Evolutionary conservation across 2,113 vertebrate species (phyloP).

Genomic region (Orientallactaga bullata): DNA sequence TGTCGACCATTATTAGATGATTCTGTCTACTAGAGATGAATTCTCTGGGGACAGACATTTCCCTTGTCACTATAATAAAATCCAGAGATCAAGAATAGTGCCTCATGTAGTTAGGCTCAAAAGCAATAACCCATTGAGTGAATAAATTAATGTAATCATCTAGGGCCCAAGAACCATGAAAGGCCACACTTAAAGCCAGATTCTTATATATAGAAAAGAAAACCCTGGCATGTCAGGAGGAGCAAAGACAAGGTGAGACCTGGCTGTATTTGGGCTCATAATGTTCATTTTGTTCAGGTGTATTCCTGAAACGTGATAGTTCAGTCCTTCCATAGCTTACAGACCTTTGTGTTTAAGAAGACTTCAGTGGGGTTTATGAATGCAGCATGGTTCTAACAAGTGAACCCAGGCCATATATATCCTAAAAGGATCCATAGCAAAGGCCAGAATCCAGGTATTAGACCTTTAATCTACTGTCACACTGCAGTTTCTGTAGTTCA

Average conservation of each 20-base stretch:
- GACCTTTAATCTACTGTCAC: neutral
- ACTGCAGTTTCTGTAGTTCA: slow-evolving; percentile 24
- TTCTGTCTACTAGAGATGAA: neutral
- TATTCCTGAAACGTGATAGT: neutral
- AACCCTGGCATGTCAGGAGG: no score
- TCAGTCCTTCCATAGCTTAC: neutral
- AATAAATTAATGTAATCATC: neutral
- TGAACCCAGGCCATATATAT: neutral
- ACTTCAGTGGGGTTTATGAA: neutral
- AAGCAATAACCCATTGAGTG: neutral
- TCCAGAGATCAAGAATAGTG: neutral
- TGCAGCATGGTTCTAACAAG: neutral
- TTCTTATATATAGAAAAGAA: neutral
- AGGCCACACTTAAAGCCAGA: neutral
- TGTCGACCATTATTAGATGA: neutral
- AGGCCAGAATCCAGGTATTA: neutral
- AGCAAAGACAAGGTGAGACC: neutral
- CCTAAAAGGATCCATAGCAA: neutral
- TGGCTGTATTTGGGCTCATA: neutral
- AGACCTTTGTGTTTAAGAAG: neutral
- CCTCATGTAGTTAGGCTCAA: neutral
- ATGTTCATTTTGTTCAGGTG: neutral
- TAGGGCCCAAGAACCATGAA: neutral
- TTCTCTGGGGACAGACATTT: neutral
- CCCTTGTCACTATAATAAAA: neutral